Conservation (phyloP, 2,888 invertebrate species). For the Polietes domitor region DNA sequence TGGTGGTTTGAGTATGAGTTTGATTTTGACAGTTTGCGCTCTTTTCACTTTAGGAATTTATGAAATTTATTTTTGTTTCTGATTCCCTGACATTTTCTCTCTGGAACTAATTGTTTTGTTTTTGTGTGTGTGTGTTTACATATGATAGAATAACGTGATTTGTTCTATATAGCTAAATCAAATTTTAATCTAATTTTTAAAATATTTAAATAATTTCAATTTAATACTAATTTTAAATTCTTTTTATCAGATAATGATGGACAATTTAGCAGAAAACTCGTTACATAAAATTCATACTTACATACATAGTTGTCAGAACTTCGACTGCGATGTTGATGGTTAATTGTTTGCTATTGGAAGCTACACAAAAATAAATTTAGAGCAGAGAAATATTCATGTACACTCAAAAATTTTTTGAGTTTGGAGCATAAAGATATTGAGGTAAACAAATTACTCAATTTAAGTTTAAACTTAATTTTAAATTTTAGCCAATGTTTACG, state of each 20-base stretch:
- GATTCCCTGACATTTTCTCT: slow-evolving; percentile 13
- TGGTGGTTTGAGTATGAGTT: slow-evolving; percentile 18
- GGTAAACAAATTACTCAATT: no score
- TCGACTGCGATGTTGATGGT: no score
- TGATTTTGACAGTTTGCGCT: slow-evolving; percentile 38
- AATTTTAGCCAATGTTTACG: no score
- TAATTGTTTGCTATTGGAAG: no score
- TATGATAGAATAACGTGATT: slow-evolving; percentile 30
- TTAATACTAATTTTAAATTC: not conserved
- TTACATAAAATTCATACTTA: not conserved
- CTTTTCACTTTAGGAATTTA: slow-evolving; percentile 43
- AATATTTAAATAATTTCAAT: not conserved
- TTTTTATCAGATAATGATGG: not conserved
- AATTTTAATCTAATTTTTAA: slow-evolving; percentile 45
- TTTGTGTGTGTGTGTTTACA: slow-evolving; percentile 5
- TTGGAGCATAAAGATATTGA: no score
- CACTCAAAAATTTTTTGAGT: no score
- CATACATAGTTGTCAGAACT: no score
- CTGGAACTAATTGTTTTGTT: slow-evolving; percentile 6
- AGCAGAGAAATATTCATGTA: no score
- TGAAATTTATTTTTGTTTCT: not conserved
- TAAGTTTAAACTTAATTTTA: no score
- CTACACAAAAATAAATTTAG: no score
- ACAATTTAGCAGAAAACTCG: slow-evolving; percentile 22
- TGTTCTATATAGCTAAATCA: slow-evolving; percentile 31